phyloP scores from a whole-genome alignment of 2,113 vertebrate species.

The Cololabis saira region DNA sequence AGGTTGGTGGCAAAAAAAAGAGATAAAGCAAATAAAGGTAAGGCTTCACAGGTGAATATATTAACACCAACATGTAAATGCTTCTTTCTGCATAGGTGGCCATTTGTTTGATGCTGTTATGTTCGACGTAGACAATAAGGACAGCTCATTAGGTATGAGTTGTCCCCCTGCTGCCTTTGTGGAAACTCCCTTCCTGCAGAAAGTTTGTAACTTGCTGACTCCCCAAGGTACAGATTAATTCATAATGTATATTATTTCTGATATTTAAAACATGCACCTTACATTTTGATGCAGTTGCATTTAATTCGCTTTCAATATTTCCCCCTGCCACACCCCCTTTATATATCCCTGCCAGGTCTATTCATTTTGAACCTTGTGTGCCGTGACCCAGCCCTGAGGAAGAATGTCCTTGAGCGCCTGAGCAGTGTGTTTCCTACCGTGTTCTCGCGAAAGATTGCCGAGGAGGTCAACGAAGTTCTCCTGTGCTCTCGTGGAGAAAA shows the following conservation, averaged over 20 bases:
- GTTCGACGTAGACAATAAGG: slow-evolving; percentile 98
- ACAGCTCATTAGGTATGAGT: slow-evolving; percentile 91
- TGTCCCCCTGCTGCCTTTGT: slow-evolving; percentile 94
- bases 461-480: slow-evolving; percentile 89
- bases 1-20: slow-evolving; percentile 71
- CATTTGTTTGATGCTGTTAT: slow-evolving; percentile 87
- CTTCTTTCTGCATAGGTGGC: slow-evolving; percentile 65
- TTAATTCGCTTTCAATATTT: not conserved
- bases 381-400: slow-evolving; percentile 85
- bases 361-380: slow-evolving; percentile 96
- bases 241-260: not conserved
- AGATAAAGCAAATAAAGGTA: not conserved
- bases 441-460: slow-evolving; percentile 84
- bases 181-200: slow-evolving; percentile 85
- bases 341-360: slow-evolving; percentile 80
- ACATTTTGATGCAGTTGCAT: not conserved
- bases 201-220: slow-evolving; percentile 86
- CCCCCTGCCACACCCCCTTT: no score
- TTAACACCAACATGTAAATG: not conserved
- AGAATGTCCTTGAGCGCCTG: slow-evolving; percentile 83
- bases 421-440: slow-evolving; percentile 84
- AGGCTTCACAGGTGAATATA: not conserved
- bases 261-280: not conserved
- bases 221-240: slow-evolving; percentile 81
- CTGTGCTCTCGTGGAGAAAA: slow-evolving; percentile 50